Percentiles rank a stretch among this genome's conserved stretches.
Evolutionary conservation across 2,797 vertebrate species (phyloP).

Genomic region (Alca torda): DNA sequence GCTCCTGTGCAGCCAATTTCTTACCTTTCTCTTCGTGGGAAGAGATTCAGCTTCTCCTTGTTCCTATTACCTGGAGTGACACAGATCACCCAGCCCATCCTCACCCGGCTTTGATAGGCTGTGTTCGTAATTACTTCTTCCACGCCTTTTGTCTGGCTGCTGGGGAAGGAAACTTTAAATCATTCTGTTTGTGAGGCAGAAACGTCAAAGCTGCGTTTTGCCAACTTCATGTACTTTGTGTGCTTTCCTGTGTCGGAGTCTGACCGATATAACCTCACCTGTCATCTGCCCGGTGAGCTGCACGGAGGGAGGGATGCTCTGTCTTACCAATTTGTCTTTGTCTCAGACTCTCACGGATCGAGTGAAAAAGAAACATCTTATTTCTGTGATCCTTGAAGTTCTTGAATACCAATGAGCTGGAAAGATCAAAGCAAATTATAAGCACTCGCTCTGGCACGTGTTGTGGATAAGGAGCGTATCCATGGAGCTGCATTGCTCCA

Average conservation of each 20-base stretch:
- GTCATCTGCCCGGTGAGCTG: background rate
- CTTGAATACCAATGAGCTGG: background rate
- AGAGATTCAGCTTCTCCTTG: background rate
- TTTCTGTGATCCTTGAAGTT: background rate
- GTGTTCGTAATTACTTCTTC: background rate
- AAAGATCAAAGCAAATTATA: background rate
- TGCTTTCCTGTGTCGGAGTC: background rate
- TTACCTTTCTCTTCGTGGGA: background rate
- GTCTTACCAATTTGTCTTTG: background rate
- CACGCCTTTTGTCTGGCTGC: background rate
- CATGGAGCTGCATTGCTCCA: background rate
- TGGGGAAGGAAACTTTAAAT: background rate
- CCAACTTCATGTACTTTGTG: background rate
- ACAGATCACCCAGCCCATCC: background rate
- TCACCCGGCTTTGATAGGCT: background rate
- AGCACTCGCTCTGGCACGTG: background rate
- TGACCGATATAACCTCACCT: background rate
- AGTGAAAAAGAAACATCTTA: background rate
- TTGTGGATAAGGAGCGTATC: rapidly evolving
- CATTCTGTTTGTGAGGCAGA: background rate
- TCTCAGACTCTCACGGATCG: background rate
- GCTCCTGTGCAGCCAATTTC: background rate
- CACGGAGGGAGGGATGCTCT: background rate
- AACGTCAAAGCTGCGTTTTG: background rate
- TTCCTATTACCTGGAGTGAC: background rate